Conservation (phyloP, 2,888 invertebrate species). For the Pasiphila rectangulata region DNA sequence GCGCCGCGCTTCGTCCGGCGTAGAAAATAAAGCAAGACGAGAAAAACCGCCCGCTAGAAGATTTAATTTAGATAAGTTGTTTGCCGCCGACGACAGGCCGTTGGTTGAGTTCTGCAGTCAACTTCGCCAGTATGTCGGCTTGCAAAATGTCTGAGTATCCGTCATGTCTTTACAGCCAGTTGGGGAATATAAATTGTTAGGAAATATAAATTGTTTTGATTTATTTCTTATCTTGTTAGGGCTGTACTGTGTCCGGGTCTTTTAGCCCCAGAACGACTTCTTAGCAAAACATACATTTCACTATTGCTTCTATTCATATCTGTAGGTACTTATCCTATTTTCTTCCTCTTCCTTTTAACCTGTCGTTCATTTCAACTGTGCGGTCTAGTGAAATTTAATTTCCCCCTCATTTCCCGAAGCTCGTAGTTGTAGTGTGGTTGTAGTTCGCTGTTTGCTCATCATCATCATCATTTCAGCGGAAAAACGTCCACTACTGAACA, state of each 20-base stretch:
- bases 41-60: slow-evolving; percentile 42
- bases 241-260: background rate
- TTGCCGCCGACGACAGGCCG: slow-evolving; percentile 52
- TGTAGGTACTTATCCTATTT: too few relatives aligned
- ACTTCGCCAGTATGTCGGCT: slow-evolving; percentile 30
- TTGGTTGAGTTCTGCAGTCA: slow-evolving; percentile 43
- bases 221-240: slow-evolving; percentile 5
- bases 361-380: background rate
- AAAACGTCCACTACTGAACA: too few relatives aligned
- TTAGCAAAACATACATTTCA: background rate
- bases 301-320: background rate
- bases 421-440: slow-evolving; percentile 27
- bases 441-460: slow-evolving; percentile 38
- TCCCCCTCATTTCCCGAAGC: slow-evolving; percentile 54
- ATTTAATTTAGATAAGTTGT: slow-evolving; percentile 65
- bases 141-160: slow-evolving; percentile 16
- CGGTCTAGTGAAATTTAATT: slow-evolving; percentile 54
- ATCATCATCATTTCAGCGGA: too few relatives aligned
- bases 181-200: slow-evolving; percentile 5
- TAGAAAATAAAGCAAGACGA: slow-evolving; percentile 34
- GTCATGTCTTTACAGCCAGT: slow-evolving; percentile 14
- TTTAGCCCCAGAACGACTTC: background rate
- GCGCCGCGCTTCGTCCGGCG: slow-evolving; percentile 4
- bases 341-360: background rate
- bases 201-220: slow-evolving; percentile 2